Conservation (phyloP, 2,797 vertebrate species). For the Sebastes vulpes region DNA sequence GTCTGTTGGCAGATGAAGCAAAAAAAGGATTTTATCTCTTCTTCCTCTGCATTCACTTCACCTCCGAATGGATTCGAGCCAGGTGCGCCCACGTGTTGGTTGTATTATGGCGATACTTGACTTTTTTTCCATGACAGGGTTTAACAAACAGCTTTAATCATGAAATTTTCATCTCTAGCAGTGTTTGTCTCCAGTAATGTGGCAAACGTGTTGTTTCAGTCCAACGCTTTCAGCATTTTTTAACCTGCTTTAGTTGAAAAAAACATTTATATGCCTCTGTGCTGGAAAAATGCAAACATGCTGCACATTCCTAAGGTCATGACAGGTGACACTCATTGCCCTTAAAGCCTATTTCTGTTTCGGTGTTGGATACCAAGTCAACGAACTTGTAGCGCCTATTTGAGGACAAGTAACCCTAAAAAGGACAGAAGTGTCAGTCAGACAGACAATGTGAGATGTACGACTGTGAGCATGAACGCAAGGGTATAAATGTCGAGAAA, state of each 20-base stretch:
- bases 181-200: neutral
- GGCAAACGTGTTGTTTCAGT: neutral
- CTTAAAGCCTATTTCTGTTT: no score
- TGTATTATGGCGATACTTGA: neutral
- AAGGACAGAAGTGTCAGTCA: no score
- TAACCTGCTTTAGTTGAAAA: neutral
- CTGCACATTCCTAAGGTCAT: no score
- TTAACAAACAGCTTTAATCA: neutral
- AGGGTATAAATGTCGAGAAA: no score
- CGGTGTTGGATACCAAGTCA: no score
- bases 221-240: neutral
- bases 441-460: no score
- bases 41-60: neutral
- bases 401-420: no score
- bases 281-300: no score
- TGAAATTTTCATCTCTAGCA: neutral
- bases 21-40: neutral
- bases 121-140: neutral
- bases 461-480: no score
- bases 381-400: no score
- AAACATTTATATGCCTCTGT: no score
- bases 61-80: neutral
- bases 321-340: no score
- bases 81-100: neutral
- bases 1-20: constrained; percentile 4